These are phyloP conservation scores for Orthosia cruda DNA, from an alignment of 2,888 invertebrate genomes.

Conservation along the genomic window DNA sequence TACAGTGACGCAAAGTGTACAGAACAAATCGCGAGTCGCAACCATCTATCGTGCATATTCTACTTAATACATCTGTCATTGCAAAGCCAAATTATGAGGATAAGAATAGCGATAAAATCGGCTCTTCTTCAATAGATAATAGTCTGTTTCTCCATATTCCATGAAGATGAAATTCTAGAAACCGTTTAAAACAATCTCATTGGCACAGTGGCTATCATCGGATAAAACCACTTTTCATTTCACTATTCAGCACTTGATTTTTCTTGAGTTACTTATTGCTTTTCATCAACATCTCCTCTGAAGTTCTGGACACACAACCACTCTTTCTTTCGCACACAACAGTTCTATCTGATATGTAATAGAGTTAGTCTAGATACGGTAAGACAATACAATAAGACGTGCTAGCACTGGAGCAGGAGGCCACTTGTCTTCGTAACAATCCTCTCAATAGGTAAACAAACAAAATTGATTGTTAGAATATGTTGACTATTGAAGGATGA, in stretches of 20 bases:
- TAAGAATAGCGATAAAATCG: background rate
- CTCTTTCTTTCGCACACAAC: background rate
- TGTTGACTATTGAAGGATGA: background rate
- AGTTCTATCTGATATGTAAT: background rate
- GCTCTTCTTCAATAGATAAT: background rate
- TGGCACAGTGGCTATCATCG: background rate
- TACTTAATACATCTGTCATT: conserved; percentile 1
- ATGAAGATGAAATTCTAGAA: background rate
- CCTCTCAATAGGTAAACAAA: conserved; percentile 1
- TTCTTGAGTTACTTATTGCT: background rate
- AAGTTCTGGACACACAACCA: background rate
- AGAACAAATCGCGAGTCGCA: conserved; percentile 3
- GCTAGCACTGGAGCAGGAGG: too few relatives aligned
- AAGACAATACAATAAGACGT: too few relatives aligned
- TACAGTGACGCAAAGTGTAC: background rate
- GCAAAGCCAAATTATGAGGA: background rate
- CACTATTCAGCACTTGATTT: background rate
- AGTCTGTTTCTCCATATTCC: background rate
- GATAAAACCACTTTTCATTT: background rate
- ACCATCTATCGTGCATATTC: background rate
- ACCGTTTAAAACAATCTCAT: too few relatives aligned
- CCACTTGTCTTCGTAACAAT: background rate
- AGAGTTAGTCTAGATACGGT: too few relatives aligned
- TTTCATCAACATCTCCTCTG: background rate
- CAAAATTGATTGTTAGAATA: conserved; percentile 3